A percentile compares a stretch with the other conserved stretches of the same genome.
Conservation (phyloP, 2,888 invertebrate species). For the Chelonus formosanus region DNA sequence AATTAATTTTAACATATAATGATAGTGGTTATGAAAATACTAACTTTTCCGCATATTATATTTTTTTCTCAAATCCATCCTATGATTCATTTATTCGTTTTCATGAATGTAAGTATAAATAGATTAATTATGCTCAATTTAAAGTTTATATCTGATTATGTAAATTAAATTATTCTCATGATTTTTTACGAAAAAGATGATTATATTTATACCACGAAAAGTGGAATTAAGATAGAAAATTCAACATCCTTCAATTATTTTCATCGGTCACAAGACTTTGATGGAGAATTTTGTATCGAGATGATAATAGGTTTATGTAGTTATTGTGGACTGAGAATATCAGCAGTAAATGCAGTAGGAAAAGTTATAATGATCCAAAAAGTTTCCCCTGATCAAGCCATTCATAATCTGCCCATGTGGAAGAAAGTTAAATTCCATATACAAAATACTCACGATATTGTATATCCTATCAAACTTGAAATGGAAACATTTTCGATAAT, state of each 20-base stretch:
- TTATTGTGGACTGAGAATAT: conserved; percentile 41
- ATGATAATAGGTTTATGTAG: conserved; percentile 46
- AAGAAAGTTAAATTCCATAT: conserved; percentile 34
- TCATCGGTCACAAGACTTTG: not conserved
- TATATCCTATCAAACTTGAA: conserved; percentile 24
- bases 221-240: conserved; percentile 4
- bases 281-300: conserved; percentile 41
- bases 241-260: not conserved
- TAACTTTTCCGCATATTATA: conserved; percentile 32
- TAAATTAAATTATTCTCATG: not conserved
- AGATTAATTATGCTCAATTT: not conserved
- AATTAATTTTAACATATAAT: conserved; percentile 28
- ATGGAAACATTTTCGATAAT: conserved; percentile 33
- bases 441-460: not conserved
- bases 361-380: not conserved
- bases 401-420: conserved; percentile 40
- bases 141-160: conserved; percentile 11
- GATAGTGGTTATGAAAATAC: conserved; percentile 8
- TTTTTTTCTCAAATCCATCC: conserved; percentile 9
- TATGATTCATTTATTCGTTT: conserved; percentile 39
- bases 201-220: not conserved
- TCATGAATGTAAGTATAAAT: conserved; percentile 45
- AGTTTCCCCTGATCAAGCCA: not conserved
- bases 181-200: conserved; percentile 1
- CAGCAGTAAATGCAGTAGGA: conserved; percentile 17